Evolutionary conservation across 1,140 invertebrate species (phyloP).

Genomic region (Hycleus phaleratus): DNA sequence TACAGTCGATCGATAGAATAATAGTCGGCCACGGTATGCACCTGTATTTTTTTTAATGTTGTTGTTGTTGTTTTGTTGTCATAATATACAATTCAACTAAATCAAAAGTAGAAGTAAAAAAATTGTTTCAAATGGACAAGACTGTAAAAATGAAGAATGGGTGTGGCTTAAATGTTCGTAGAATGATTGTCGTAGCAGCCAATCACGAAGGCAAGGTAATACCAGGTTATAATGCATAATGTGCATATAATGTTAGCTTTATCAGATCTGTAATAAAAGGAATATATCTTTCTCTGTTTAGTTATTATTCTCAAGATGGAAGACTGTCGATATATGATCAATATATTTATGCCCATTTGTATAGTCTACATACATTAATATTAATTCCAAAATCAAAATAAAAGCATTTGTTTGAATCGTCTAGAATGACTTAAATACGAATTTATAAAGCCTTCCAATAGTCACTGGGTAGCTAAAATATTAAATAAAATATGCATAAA

Average conservation of each 20-base stretch:
- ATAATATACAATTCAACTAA: not conserved
- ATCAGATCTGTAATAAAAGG: slow-evolving; percentile 5
- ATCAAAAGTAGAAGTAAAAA: not conserved
- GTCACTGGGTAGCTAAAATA: too few species aligned
- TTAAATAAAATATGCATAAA: too few species aligned
- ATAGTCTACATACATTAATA: too few species aligned
- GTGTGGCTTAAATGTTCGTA: slow-evolving; percentile 25
- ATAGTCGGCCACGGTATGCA: not conserved
- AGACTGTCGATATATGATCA: slow-evolving; percentile 29
- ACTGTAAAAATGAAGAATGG: slow-evolving; percentile 25
- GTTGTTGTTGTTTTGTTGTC: not conserved
- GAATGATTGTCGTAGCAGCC: slow-evolving; percentile 31
- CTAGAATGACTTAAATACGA: too few species aligned
- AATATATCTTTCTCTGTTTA: not conserved
- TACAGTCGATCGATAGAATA: slow-evolving; percentile 7
- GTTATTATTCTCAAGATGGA: slow-evolving; percentile 33
- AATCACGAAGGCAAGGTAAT: slow-evolving; percentile 32
- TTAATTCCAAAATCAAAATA: too few species aligned
- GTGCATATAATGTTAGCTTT: slow-evolving; percentile 27
- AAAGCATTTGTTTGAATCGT: too few species aligned
- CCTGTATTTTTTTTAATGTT: not conserved
- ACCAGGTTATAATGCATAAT: slow-evolving; percentile 33
- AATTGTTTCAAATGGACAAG: slow-evolving; percentile 9
- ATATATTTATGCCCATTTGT: slow-evolving; percentile 18
- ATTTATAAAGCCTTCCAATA: too few species aligned